These are phyloP conservation scores for Pontoporia blainvillei DNA, from an alignment of 2,113 vertebrate species.

Conservation along the genomic window DNA sequence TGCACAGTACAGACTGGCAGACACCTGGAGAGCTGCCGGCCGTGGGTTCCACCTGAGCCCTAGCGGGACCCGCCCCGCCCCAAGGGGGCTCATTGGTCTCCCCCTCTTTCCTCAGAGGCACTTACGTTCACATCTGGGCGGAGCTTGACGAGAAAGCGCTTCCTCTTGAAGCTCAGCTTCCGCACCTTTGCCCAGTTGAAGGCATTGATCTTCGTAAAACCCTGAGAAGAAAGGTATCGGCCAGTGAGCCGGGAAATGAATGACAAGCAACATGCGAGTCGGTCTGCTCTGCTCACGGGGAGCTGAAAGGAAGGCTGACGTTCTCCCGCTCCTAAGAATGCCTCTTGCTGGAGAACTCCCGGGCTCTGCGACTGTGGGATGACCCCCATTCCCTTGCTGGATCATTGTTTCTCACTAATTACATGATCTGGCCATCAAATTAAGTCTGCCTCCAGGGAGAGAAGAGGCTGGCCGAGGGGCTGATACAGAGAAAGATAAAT, in stretches of 20 bases:
- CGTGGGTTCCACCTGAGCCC: neutral
- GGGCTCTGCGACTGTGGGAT: neutral
- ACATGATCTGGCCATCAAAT: neutral
- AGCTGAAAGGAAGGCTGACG: neutral
- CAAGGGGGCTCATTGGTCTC: neutral
- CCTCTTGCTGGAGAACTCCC: neutral
- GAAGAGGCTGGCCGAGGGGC: neutral
- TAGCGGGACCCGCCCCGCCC: neutral
- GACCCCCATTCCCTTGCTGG: neutral
- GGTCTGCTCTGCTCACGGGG: too few species aligned
- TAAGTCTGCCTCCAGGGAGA: neutral
- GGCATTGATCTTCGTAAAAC: slow-evolving; percentile 95
- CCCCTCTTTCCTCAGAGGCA: neutral
- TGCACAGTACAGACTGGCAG: fast-evolving
- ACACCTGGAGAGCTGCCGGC: neutral
- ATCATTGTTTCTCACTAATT: neutral
- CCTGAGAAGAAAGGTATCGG: slow-evolving; percentile 77
- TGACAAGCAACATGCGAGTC: fast-evolving
- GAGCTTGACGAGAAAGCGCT: slow-evolving; percentile 97
- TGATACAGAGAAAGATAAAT: neutral
- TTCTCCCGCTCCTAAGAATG: fast-evolving
- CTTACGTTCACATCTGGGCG: slow-evolving; percentile 95
- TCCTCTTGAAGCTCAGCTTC: slow-evolving; percentile 99
- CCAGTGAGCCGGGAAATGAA: neutral
- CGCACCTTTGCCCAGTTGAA: slow-evolving; percentile 99